phyloP scores from a whole-genome alignment of 2,888 invertebrate genomes.

The Rhagium mordax region DNA sequence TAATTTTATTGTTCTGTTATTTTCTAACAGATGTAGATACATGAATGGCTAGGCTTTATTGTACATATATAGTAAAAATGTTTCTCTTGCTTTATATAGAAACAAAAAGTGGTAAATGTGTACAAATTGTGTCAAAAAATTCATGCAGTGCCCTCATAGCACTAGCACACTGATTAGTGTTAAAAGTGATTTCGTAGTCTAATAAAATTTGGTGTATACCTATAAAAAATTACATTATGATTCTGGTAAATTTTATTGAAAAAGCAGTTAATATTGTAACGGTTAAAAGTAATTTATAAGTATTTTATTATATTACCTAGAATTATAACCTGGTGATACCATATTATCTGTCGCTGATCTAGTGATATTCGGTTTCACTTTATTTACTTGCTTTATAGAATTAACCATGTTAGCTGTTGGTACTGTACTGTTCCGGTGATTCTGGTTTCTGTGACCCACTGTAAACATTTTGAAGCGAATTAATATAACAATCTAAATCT shows the following conservation, averaged over 20 bases:
- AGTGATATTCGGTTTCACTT: constrained; percentile 90
- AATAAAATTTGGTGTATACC: constrained; percentile 9
- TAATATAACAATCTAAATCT: too few relatives aligned
- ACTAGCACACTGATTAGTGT: constrained; percentile 17
- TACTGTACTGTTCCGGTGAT: constrained; percentile 79
- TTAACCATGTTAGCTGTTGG: constrained; percentile 81
- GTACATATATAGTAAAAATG: constrained; percentile 6
- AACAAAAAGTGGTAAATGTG: constrained; percentile 2
- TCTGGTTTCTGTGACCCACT: constrained; percentile 88
- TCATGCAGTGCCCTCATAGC: constrained; percentile 42
- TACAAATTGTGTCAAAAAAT: constrained; percentile 16
- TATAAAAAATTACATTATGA: constrained; percentile 12
- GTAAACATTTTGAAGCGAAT: constrained; percentile 59
- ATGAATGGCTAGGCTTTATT: too few relatives aligned
- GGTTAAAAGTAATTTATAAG: constrained; percentile 24
- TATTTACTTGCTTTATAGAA: constrained; percentile 89
- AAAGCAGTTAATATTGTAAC: constrained; percentile 13
- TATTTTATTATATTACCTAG: constrained; percentile 68
- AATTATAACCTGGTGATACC: constrained; percentile 79
- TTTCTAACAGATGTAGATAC: too few relatives aligned
- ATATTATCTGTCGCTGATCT: constrained; percentile 83
- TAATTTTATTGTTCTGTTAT: too few relatives aligned
- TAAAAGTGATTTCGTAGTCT: constrained; percentile 6
- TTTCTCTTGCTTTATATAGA: constrained; percentile 11
- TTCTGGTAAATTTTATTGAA: neutral